Conservation (phyloP, 2,797 vertebrate genomes). For the Sus cebifrons region DNA sequence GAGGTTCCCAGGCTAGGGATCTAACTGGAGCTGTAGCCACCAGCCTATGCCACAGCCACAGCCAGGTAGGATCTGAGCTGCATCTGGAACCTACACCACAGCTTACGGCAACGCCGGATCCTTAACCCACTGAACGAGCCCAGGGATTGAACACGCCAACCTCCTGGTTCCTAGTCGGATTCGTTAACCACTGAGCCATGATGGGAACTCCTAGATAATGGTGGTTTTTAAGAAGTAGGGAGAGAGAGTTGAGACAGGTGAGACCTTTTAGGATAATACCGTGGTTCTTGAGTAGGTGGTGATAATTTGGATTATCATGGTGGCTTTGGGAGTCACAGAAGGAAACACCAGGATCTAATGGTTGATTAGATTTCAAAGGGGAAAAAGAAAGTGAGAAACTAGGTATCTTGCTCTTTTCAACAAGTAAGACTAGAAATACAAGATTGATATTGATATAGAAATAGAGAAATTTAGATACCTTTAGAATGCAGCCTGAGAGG, state of each 20-base stretch:
- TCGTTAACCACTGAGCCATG: too few relatives aligned
- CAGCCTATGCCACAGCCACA: too few relatives aligned
- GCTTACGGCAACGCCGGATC: too few relatives aligned
- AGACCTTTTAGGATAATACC: neutral
- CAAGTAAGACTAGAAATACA: slow-evolving; percentile 18
- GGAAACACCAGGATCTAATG: neutral
- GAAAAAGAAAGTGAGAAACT: slow-evolving; percentile 43
- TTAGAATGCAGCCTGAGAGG: neutral
- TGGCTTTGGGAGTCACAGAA: slow-evolving; percentile 14
- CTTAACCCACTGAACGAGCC: too few relatives aligned
- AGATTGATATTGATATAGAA: neutral
- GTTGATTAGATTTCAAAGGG: slow-evolving; percentile 31
- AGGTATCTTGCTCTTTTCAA: neutral
- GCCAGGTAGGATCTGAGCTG: too few relatives aligned
- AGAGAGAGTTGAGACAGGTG: neutral
- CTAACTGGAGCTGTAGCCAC: too few relatives aligned
- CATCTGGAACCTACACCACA: too few relatives aligned
- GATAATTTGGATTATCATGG: neutral
- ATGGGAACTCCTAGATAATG: too few relatives aligned
- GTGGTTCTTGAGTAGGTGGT: neutral
- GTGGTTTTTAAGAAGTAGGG: neutral
- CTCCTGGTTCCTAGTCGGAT: too few relatives aligned
- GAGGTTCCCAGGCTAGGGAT: too few relatives aligned
- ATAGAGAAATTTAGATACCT: slow-evolving; percentile 50
- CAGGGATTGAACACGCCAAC: too few relatives aligned